These are phyloP conservation scores for Platycheirus rosarum DNA, from an alignment of 2,888 invertebrate genomes.

Conservation along the genomic window DNA sequence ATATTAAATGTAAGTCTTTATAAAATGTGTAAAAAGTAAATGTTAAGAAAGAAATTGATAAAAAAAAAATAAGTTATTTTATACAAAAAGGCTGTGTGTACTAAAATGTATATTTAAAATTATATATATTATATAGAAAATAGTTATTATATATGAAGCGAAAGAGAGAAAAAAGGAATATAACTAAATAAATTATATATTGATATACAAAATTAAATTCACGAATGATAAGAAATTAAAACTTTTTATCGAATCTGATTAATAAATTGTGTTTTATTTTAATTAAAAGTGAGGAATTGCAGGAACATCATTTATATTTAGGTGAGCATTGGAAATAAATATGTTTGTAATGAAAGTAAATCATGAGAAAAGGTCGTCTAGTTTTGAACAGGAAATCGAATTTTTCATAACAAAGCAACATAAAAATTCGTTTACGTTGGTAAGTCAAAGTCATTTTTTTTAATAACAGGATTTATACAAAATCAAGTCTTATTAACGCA, in stretches of 20 bases:
- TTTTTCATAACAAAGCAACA: too few species aligned
- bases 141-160: constrained; percentile 59
- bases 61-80: constrained; percentile 64
- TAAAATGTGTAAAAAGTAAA: constrained; percentile 7
- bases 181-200: constrained; percentile 73
- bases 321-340: too few species aligned
- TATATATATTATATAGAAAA: constrained; percentile 70
- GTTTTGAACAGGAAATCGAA: too few species aligned
- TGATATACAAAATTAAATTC: constrained; percentile 70
- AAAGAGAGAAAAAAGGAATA: constrained; percentile 33
- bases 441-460: too few species aligned
- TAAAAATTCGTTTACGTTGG: too few species aligned
- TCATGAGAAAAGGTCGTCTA: too few species aligned
- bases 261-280: constrained; percentile 4
- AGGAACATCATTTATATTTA: too few species aligned
- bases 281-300: too few species aligned
- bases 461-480: too few species aligned
- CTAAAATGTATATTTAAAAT: constrained; percentile 68
- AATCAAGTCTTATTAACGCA: too few species aligned
- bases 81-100: constrained; percentile 74
- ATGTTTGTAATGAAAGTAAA: too few species aligned
- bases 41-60: constrained; percentile 23
- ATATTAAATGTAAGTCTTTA: too few species aligned
- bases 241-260: constrained; percentile 66
- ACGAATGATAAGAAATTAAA: constrained; percentile 56